Base-by-base conservation (phyloP, 2,113 vertebrate genomes). In the Notarius quadriscutis region DNA sequence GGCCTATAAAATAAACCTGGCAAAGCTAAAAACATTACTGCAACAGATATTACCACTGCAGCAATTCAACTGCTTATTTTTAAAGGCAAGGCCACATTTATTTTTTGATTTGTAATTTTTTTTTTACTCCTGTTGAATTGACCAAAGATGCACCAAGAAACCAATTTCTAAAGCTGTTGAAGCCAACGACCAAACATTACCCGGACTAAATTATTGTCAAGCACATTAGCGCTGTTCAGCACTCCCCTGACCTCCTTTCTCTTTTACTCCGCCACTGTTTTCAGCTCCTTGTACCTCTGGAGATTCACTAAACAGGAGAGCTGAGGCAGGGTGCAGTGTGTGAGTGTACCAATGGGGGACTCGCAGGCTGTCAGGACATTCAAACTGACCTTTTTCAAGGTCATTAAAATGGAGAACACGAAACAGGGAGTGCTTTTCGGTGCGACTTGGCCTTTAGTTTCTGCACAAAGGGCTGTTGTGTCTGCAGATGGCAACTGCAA, bases 381-480 rank as follows among this genome's bases (percentile, higher is more conserved):
- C 72, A 86, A 90, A 87, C 78, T 92, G 84, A 89, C 89, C 91
- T 91, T 90, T 92, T 69, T 72, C 75, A 91, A 91, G 89, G 87
- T 88, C 89, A 91, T 90, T 91, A 89, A 69, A 90, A 87, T 88
- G 79, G 86, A 88, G 69, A 83, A 84, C 69, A 82, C 83, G 78
- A 87, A 81, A 86, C 78, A 88, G 85, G 17, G 81, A 62, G 50
- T n/a, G 11, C 22, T 85, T 87, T 87, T 88, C 17, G 41, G 51
- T 78, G 87, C 63, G 50, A 89, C 87, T 87, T 91, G 92, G 85
- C 89, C 91, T 90, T 91, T 90, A 85, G 27, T 84, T 79, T 83
- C 86, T 84, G 78, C 55, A 86, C 71, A 82, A 60, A 86, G 20
- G 80, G 75, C 87, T 82, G 75, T 57, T 91, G 88, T 89, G 83